phyloP scores from a whole-genome alignment of 2,797 vertebrate species.

The Mus spretus region DNA sequence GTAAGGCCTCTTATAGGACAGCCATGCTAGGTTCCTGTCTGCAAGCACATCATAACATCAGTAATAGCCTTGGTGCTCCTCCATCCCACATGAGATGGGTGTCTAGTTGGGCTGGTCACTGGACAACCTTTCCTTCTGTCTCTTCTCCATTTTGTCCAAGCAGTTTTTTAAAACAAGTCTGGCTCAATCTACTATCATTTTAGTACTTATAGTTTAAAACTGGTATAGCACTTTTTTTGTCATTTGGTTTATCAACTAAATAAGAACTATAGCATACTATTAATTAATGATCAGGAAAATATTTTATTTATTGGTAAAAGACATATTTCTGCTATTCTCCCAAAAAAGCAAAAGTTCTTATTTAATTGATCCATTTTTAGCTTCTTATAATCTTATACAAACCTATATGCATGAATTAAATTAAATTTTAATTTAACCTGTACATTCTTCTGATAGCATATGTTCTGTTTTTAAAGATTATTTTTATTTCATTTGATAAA shows the following conservation, averaged over 20 bases:
- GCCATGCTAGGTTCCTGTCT: neutral
- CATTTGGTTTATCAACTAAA: neutral
- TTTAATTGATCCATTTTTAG: neutral
- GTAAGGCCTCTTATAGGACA: neutral
- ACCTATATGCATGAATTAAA: neutral
- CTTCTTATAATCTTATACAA: slow-evolving; percentile 8
- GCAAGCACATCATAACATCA: neutral
- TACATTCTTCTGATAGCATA: neutral
- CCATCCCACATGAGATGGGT: neutral
- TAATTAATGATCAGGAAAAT: neutral
- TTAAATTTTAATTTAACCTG: neutral
- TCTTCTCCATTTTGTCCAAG: neutral
- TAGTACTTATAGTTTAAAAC: slow-evolving; percentile 6
- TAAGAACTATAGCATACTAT: neutral
- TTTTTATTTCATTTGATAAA: slow-evolving; percentile 42
- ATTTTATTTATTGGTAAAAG: neutral
- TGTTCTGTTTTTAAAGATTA: slow-evolving; percentile 1
- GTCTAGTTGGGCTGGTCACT: neutral
- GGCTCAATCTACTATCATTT: neutral
- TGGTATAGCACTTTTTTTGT: neutral
- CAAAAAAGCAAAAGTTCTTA: neutral
- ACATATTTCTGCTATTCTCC: neutral
- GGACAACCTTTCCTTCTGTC: neutral
- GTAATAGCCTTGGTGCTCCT: neutral
- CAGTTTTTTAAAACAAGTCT: neutral